Percentiles rank a stretch among this genome's conserved stretches.
Evolutionary conservation across 2,888 invertebrate genomes (phyloP).

Genomic region (Loripinus fragilis): DNA sequence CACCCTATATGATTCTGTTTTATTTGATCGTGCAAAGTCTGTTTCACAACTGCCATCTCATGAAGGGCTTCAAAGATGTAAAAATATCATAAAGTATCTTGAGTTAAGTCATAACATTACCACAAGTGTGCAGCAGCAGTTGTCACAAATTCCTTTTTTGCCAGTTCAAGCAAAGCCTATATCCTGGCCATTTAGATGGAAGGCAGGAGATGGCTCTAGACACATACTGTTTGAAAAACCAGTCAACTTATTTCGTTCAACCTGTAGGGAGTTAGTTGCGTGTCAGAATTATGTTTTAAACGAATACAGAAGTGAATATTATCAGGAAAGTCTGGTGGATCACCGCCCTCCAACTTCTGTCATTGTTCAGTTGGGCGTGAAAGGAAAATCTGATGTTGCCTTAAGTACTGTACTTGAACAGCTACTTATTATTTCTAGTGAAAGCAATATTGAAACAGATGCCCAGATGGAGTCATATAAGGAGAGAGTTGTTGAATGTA

Average conservation of each 20-base stretch:
- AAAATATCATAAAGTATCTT: background rate
- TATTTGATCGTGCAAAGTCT: background rate
- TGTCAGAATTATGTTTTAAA: background rate
- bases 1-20: background rate
- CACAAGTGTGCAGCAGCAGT: background rate
- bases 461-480: too few species aligned
- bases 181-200: slow-evolving; percentile 47
- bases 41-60: background rate
- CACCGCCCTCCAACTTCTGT: too few species aligned
- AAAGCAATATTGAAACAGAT: too few species aligned
- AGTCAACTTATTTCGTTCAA: background rate
- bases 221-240: too few species aligned
- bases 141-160: slow-evolving; percentile 28
- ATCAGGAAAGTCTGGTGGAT: too few species aligned
- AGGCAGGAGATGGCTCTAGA: too few species aligned
- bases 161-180: slow-evolving; percentile 57
- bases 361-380: too few species aligned
- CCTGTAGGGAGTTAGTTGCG: background rate
- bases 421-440: too few species aligned
- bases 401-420: too few species aligned
- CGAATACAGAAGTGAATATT: too few species aligned
- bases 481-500: too few species aligned
- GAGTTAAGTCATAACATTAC: background rate
- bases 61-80: background rate
- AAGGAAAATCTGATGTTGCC: too few species aligned